These are phyloP conservation scores for Calosoma granatense DNA, from an alignment of 1,140 invertebrate genomes.

Conservation along the genomic window DNA sequence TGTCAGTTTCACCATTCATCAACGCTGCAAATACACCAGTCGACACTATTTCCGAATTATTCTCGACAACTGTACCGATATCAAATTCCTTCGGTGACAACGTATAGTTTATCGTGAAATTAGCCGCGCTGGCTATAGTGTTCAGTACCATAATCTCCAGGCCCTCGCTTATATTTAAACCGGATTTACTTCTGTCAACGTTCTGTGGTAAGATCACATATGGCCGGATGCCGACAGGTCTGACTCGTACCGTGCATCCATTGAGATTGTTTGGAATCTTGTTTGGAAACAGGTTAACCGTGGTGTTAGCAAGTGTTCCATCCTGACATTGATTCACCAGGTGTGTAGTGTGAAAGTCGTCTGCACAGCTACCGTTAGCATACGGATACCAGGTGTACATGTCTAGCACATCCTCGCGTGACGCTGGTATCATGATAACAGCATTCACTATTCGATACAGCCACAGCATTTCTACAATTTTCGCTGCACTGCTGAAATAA, in stretches of 20 bases:
- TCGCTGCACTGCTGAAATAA: slow-evolving; percentile 13
- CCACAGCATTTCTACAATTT: slow-evolving; percentile 17
- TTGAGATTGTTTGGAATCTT: slow-evolving; percentile 22
- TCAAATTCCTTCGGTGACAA: slow-evolving; percentile 1
- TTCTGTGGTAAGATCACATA: slow-evolving; percentile 15
- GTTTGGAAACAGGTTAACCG: slow-evolving; percentile 17
- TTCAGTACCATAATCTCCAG: slow-evolving; percentile 21
- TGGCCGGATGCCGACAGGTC: slow-evolving; percentile 16
- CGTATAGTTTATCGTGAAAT: slow-evolving; percentile 18
- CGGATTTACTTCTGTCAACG: background rate
- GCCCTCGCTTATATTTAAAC: slow-evolving; percentile 10
- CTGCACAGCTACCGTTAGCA: slow-evolving; percentile 18
- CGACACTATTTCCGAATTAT: slow-evolving; percentile 15
- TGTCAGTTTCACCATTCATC: background rate
- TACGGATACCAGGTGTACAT: slow-evolving; percentile 23
- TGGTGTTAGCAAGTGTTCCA: too few relatives aligned
- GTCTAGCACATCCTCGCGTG: too few relatives aligned
- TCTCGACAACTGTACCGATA: slow-evolving; percentile 12
- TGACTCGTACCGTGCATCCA: slow-evolving; percentile 19
- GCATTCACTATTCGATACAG: slow-evolving; percentile 17
- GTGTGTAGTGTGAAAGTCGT: too few relatives aligned
- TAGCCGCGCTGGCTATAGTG: slow-evolving; percentile 14
- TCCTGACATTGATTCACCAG: slow-evolving; percentile 5
- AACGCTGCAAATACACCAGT: slow-evolving; percentile 8
- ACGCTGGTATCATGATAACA: slow-evolving; percentile 17